Conservation (phyloP, 2,797 vertebrate species). For the Sandelia bainsii region DNA sequence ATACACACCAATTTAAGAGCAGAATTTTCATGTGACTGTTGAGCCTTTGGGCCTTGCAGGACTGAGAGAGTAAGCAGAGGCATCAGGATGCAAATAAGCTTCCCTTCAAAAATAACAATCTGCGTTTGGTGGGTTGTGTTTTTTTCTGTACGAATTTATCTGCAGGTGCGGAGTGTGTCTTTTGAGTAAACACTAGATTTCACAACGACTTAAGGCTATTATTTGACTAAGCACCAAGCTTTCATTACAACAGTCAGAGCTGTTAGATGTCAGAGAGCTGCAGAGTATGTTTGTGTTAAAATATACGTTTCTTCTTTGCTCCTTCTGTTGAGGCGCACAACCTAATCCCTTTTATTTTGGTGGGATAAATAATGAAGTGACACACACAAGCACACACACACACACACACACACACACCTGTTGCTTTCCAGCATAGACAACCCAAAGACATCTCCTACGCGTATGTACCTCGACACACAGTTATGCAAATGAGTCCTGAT, state of each 20-base stretch:
- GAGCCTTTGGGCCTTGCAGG: conserved; percentile 54
- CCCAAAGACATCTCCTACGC: not conserved
- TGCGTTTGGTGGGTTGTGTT: conserved; percentile 12
- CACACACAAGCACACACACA: not conserved
- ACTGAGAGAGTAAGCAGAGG: conserved; percentile 20
- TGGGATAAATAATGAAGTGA: conserved; percentile 66
- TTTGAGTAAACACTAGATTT: conserved; percentile 29
- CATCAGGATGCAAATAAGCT: conserved; percentile 36
- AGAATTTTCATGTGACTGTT: conserved; percentile 77
- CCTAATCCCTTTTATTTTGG: conserved; percentile 50
- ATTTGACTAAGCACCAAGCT: conserved; percentile 46
- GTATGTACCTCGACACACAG: not conserved
- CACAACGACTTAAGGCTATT: conserved; percentile 47
- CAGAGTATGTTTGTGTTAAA: conserved; percentile 27
- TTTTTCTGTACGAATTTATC: too few species aligned
- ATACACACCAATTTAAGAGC: conserved; percentile 53
- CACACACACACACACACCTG: conserved; percentile 53
- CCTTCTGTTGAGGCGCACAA: conserved; percentile 36
- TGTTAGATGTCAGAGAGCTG: conserved; percentile 41
- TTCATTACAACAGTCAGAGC: conserved; percentile 19
- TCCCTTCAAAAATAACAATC: conserved; percentile 26
- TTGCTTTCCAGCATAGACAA: conserved; percentile 35
- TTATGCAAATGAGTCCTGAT: conserved; percentile 64
- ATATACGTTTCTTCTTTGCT: conserved; percentile 40
- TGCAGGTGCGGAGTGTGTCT: not conserved